Evolutionary conservation across 2,888 invertebrate genomes (phyloP).

Genomic region (Euzetes globulus): DNA sequence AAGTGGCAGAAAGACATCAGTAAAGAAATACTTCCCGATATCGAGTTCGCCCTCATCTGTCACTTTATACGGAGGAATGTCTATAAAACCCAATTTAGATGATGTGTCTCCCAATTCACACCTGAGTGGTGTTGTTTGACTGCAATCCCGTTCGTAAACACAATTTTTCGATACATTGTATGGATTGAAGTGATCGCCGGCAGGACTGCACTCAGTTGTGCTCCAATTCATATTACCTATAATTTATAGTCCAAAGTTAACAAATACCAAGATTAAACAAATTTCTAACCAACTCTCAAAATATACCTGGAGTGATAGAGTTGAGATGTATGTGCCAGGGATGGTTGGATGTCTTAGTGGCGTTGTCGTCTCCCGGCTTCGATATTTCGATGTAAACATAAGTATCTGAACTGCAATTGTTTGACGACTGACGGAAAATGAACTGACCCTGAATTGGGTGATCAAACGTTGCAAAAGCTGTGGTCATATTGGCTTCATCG

Average conservation of each 20-base stretch:
- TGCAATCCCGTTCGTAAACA: constrained; percentile 66
- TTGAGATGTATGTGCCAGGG: constrained; percentile 32
- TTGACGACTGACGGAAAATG: constrained; percentile 58
- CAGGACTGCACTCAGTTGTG: constrained; percentile 44
- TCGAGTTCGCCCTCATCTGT: constrained; percentile 38
- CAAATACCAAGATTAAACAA: too few species aligned
- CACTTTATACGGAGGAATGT: constrained; percentile 50
- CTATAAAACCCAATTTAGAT: constrained; percentile 71
- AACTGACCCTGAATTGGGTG: constrained; percentile 82
- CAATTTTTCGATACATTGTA: constrained; percentile 53
- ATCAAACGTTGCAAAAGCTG: constrained; percentile 70
- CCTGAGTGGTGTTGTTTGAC: constrained; percentile 72
- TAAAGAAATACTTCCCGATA: constrained; percentile 57
- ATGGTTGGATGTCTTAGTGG: constrained; percentile 33
- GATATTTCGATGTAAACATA: constrained; percentile 63
- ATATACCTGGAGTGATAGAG: constrained; percentile 30
- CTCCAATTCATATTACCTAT: constrained; percentile 39
- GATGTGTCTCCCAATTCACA: constrained; percentile 88
- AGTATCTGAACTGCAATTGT: constrained; percentile 75
- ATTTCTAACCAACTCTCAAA: too few species aligned
- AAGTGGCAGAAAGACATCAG: constrained; percentile 66
- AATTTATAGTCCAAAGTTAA: constrained; percentile 4
- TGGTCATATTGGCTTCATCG: constrained; percentile 55
- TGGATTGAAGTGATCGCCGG: constrained; percentile 68
- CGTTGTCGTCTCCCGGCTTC: constrained; percentile 38